These are phyloP conservation scores for Microcebus tavaratra DNA, from an alignment of 2,113 vertebrate genomes.

Conservation along the genomic window DNA sequence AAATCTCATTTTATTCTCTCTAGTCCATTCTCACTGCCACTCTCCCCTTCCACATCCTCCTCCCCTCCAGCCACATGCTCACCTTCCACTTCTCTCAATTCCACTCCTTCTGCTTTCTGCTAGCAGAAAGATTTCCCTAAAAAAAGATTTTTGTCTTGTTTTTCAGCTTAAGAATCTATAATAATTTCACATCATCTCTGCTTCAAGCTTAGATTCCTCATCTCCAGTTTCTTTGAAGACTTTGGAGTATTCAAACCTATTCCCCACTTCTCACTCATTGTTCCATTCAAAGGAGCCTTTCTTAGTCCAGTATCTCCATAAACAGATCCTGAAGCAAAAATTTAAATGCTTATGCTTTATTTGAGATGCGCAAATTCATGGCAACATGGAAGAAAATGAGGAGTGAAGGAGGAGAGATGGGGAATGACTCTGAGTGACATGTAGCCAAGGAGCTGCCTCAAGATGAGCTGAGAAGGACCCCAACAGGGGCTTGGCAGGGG, in stretches of 20 bases:
- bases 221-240: neutral
- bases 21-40: neutral
- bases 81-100: neutral
- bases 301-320: neutral
- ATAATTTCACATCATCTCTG: neutral
- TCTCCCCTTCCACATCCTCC: too few species aligned
- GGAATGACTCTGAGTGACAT: too few species aligned
- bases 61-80: fast-evolving
- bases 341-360: neutral
- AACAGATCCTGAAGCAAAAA: neutral
- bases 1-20: neutral
- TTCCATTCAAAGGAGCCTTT: neutral
- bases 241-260: fast-evolving
- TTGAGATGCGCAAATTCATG: neutral
- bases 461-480: neutral
- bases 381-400: neutral
- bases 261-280: neutral
- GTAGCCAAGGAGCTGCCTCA: too few species aligned
- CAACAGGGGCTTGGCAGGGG: fast-evolving
- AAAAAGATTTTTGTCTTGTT: neutral
- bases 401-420: neutral
- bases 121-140: neutral
- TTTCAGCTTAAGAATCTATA: neutral
- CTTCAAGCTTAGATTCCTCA: neutral
- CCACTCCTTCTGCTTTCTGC: neutral